A percentile compares a stretch with the other conserved stretches of the same genome.
Evolutionary conservation across 2,888 invertebrate species (phyloP).

Genomic region (Tortricodes alternella): DNA sequence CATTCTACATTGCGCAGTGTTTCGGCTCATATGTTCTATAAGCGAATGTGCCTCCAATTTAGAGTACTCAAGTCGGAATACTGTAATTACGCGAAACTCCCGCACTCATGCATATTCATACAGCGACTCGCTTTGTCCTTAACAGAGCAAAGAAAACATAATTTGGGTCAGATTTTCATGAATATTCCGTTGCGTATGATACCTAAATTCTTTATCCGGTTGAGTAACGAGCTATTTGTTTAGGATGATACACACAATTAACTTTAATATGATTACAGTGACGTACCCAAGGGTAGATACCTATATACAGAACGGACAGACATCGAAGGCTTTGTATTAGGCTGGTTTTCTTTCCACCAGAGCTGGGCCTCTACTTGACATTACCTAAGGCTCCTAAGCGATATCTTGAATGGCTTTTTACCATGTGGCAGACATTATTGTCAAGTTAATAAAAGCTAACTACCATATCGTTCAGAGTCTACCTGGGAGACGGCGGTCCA

Average conservation of each 20-base stretch:
- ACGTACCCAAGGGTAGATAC: too few species aligned
- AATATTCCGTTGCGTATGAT: slow-evolving; percentile 21
- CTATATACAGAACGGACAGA: too few species aligned
- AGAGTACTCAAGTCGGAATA: slow-evolving; percentile 8
- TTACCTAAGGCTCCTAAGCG: too few species aligned
- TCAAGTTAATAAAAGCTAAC: too few species aligned
- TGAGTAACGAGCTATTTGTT: slow-evolving; percentile 10
- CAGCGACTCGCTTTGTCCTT: slow-evolving; percentile 23
- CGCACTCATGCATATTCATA: slow-evolving; percentile 28
- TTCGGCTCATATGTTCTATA: slow-evolving; percentile 13
- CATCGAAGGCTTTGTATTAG: too few species aligned
- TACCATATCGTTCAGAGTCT: too few species aligned
- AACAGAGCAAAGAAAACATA: slow-evolving; percentile 22
- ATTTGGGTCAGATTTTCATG: slow-evolving; percentile 25
- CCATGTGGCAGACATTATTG: too few species aligned
- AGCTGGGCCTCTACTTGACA: too few species aligned
- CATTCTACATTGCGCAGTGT: slow-evolving; percentile 12
- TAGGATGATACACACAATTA: slow-evolving; percentile 3
- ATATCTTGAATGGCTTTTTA: too few species aligned
- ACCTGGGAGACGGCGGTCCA: too few species aligned
- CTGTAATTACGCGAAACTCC: slow-evolving; percentile 16
- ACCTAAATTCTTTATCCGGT: slow-evolving; percentile 7
- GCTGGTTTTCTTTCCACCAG: too few species aligned
- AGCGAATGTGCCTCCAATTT: slow-evolving; percentile 1
- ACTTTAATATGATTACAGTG: neutral